A percentile compares a stretch with the other conserved stretches of the same genome.
Evolutionary conservation across 2,113 vertebrate genomes (phyloP).

Genomic region (Eulemur macaco): DNA sequence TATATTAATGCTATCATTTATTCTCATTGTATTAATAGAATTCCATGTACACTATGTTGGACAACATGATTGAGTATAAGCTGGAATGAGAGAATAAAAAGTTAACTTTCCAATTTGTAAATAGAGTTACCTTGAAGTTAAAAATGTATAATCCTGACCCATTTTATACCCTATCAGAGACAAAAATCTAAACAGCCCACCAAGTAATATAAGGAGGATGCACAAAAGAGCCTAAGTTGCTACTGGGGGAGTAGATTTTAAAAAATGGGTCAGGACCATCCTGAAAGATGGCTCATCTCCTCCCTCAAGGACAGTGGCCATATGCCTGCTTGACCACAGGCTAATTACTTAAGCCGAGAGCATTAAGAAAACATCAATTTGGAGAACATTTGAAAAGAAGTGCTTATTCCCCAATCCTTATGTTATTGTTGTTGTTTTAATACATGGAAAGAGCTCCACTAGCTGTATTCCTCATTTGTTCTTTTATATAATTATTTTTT

Average conservation of each 20-base stretch:
- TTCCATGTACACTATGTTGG: neutral
- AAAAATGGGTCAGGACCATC: neutral
- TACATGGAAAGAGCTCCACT: neutral
- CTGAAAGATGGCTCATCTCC: neutral
- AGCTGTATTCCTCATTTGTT: neutral
- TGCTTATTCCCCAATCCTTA: neutral
- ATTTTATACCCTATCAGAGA: neutral
- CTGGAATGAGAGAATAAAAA: neutral
- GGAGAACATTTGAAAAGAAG: neutral
- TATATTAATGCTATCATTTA: neutral
- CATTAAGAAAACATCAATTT: neutral
- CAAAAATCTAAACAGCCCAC: neutral
- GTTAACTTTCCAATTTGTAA: neutral
- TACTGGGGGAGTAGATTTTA: neutral
- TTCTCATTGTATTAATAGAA: neutral
- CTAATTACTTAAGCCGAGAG: neutral
- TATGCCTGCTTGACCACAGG: neutral
- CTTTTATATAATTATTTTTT: neutral
- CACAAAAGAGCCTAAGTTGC: neutral
- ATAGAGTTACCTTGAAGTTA: neutral
- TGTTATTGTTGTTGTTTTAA: neutral
- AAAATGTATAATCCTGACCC: neutral
- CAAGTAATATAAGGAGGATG: neutral
- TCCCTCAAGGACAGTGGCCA: neutral
- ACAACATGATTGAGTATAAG: neutral